Conservation (phyloP, 2,888 invertebrate genomes). For the Drosophila birchii region DNA sequence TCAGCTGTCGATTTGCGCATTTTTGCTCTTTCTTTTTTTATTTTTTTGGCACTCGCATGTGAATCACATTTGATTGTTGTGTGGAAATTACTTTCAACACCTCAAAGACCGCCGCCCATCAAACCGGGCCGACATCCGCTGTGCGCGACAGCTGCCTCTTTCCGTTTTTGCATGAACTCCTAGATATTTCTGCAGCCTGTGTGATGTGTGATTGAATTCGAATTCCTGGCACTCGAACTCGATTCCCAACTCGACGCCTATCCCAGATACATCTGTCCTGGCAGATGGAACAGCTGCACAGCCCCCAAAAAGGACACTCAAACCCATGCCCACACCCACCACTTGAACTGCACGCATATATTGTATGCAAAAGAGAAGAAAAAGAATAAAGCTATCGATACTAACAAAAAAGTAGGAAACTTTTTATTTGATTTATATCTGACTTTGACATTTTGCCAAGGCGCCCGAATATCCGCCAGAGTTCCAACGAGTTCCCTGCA, state of each 20-base stretch:
- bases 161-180: background rate
- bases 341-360: conserved; percentile 26
- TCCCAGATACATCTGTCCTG: conserved; percentile 29
- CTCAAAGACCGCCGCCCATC: conserved; percentile 31
- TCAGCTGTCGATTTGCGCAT: conserved; percentile 60
- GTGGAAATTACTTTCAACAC: conserved; percentile 60
- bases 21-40: background rate
- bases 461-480: conserved; percentile 31
- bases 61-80: conserved; percentile 74
- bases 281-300: conserved; percentile 26
- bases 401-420: conserved; percentile 36
- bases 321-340: conserved; percentile 6
- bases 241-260: conserved; percentile 45
- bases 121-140: conserved; percentile 58
- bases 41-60: conserved; percentile 41
- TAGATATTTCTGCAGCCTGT: conserved; percentile 48
- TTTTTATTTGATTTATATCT: conserved; percentile 57
- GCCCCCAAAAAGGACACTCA: conserved; percentile 2
- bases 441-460: conserved; percentile 55
- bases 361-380: conserved; percentile 15
- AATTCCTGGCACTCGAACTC: conserved; percentile 69
- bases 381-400: conserved; percentile 3
- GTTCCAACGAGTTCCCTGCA: conserved; percentile 36
- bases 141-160: conserved; percentile 54
- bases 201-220: conserved; percentile 78